These are phyloP conservation scores for Panulirus ornatus DNA, from an alignment of 1,140 invertebrate genomes.

Conservation along the genomic window DNA sequence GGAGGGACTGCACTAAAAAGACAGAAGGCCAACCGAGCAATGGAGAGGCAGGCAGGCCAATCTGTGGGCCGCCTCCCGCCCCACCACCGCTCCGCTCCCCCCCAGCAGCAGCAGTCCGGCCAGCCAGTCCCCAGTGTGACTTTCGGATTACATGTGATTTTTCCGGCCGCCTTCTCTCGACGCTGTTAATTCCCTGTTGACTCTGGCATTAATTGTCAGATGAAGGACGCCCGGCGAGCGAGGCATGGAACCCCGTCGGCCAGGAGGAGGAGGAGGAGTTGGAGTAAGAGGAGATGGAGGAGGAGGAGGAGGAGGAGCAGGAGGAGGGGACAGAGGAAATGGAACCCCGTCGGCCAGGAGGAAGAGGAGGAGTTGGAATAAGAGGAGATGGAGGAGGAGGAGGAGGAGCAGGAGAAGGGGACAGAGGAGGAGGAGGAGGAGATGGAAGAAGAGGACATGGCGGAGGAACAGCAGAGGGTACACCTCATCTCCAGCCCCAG, in stretches of 20 bases:
- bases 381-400: neutral
- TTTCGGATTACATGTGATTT: neutral
- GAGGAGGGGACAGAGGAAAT: neutral
- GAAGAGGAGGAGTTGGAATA: neutral
- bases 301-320: neutral
- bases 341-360: neutral
- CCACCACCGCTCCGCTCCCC: neutral
- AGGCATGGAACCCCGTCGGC: too few species aligned
- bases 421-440: neutral
- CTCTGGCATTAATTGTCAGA: neutral
- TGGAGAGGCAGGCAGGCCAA: too few species aligned
- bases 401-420: neutral
- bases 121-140: neutral
- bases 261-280: neutral
- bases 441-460: neutral
- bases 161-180: neutral
- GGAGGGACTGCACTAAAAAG: neutral
- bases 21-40: too few species aligned
- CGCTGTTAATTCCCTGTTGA: slow-evolving; percentile 4
- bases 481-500: neutral
- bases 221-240: neutral
- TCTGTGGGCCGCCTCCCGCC: neutral
- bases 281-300: neutral
- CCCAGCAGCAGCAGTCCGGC: neutral
- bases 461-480: neutral